phyloP scores from a whole-genome alignment of 2,113 vertebrate genomes.

The Prunella himalayana region DNA sequence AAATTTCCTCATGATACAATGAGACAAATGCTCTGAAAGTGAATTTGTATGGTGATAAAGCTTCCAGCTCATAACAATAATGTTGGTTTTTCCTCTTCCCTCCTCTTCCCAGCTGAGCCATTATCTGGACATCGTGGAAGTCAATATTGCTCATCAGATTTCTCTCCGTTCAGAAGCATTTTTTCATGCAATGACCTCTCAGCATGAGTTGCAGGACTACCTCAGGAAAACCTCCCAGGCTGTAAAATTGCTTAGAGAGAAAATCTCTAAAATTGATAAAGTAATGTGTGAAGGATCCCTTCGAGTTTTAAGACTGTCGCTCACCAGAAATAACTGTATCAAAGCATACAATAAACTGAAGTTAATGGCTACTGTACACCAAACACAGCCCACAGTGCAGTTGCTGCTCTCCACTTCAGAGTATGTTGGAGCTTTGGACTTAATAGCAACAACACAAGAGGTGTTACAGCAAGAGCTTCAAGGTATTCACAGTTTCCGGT shows the following conservation, averaged over 20 bases:
- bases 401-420: slow-evolving; percentile 93
- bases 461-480: slow-evolving; percentile 98
- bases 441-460: slow-evolving; percentile 96
- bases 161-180: slow-evolving; percentile 97
- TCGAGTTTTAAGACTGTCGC: slow-evolving; percentile 81
- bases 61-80: background rate
- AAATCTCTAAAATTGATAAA: slow-evolving; percentile 87
- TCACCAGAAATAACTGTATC: slow-evolving; percentile 90
- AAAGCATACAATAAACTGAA: slow-evolving; percentile 93
- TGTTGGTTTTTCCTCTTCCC: background rate
- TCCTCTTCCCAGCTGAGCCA: slow-evolving; percentile 86
- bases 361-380: slow-evolving; percentile 96
- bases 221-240: slow-evolving; percentile 90
- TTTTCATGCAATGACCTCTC: slow-evolving; percentile 98
- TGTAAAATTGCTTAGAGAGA: slow-evolving; percentile 87
- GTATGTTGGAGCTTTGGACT: slow-evolving; percentile 95
- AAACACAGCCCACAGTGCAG: slow-evolving; percentile 99
- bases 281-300: slow-evolving; percentile 92
- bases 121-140: slow-evolving; percentile 98
- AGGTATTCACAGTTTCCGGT: slow-evolving; percentile 97
- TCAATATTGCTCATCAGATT: slow-evolving; percentile 98
- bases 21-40: background rate
- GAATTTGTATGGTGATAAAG: background rate
- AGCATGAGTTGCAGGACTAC: slow-evolving; percentile 97
- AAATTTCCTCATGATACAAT: accelerated